These are phyloP conservation scores for Drosophila fungiperda DNA, from an alignment of 2,888 invertebrate species.

Conservation along the genomic window DNA sequence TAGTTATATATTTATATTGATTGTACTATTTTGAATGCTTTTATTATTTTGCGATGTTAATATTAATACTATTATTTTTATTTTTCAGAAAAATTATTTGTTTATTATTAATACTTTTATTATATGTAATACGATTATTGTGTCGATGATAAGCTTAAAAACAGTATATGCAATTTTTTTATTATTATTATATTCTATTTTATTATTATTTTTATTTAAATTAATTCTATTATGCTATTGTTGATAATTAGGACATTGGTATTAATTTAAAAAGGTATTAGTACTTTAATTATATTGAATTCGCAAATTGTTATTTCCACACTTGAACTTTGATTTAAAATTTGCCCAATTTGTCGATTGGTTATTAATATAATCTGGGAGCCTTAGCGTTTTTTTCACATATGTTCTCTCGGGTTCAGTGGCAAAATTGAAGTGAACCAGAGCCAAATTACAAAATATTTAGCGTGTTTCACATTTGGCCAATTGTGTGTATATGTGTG, in stretches of 20 bases:
- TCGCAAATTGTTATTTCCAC: background rate
- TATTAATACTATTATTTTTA: background rate
- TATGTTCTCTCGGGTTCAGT: conserved; percentile 23
- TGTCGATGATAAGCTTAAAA: background rate
- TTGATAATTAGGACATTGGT: too few species aligned
- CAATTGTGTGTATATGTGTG: background rate
- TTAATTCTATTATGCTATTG: too few species aligned
- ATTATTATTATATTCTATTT: background rate
- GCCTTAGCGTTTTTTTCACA: conserved; percentile 8
- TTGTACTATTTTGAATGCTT: background rate
- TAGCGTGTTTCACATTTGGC: background rate
- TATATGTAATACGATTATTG: background rate
- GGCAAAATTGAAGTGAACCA: conserved; percentile 46
- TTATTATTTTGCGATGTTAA: background rate
- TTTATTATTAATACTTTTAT: background rate
- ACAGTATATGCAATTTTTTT: background rate
- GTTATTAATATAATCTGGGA: background rate
- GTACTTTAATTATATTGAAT: background rate
- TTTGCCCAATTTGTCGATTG: background rate
- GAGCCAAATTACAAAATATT: background rate
- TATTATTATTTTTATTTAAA: background rate
- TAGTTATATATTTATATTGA: too few species aligned
- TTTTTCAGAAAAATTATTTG: background rate
- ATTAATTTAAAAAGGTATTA: background rate
- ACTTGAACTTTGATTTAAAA: background rate